phyloP scores from a whole-genome alignment of 2,888 invertebrate species.

The Caradrina kadenii region DNA sequence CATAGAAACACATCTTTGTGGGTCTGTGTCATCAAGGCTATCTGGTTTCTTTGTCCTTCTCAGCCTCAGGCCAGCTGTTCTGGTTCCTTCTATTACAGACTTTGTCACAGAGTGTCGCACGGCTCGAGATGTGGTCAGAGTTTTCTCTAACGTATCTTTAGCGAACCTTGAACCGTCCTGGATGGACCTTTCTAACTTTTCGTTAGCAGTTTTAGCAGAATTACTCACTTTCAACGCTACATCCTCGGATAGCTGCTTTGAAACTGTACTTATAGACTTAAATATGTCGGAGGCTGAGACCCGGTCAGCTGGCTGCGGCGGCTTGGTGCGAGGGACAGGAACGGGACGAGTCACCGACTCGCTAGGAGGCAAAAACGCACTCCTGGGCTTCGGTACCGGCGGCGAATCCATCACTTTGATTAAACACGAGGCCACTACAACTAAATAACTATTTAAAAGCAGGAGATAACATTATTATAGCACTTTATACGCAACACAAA shows the following conservation, averaged over 20 bases:
- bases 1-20: constrained; percentile 89
- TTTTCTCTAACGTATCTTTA: constrained; percentile 86
- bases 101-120: constrained; percentile 89
- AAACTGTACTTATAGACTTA: constrained; percentile 88
- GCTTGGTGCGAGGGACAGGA: constrained; percentile 88
- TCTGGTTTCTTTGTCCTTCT: constrained; percentile 77
- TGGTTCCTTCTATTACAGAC: constrained; percentile 92
- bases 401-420: constrained; percentile 80
- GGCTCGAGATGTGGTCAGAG: constrained; percentile 86
- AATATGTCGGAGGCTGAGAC: constrained; percentile 85
- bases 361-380: constrained; percentile 70
- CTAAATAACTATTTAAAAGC: constrained; percentile 63
- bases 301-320: constrained; percentile 75
- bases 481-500: constrained; percentile 64
- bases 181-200: constrained; percentile 82
- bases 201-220: constrained; percentile 83
- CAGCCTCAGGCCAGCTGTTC: constrained; percentile 89
- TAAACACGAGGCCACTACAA: constrained; percentile 54
- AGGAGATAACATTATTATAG: constrained; percentile 71
- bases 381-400: constrained; percentile 85
- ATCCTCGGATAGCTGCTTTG: constrained; percentile 90
- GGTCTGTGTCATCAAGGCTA: constrained; percentile 65
- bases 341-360: constrained; percentile 85
- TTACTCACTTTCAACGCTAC: constrained; percentile 88
- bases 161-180: constrained; percentile 84